Base-by-base conservation (phyloP, 2,888 invertebrate genomes). In the Cancer borealis region DNA sequence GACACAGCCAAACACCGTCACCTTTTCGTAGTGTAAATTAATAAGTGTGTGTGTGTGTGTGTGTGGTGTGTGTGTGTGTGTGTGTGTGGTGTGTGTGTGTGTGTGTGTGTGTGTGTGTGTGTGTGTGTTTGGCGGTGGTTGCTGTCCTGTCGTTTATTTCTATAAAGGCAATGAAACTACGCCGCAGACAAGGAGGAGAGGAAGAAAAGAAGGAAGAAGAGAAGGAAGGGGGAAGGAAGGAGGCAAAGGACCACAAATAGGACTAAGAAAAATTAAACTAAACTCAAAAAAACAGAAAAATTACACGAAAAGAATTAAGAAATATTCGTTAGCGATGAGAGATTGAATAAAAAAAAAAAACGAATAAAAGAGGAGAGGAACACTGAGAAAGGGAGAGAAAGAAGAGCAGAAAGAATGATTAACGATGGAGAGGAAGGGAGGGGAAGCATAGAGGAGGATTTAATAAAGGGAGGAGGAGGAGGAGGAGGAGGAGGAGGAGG, bases 51-150 rank as follows among this genome's bases (percentile, higher is more conserved):
- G 79, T 79, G 79, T 79, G 79, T 79, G 79, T 79, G 79, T 79
- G 79, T 79, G 79, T 79, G 79, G 79, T 79, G 79, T 79, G 79
- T 79, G 79, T 79, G 79, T 79, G 79, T 79, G 79, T 79, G 30
- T 66, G 66, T 66, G 66, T 66, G 66, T 66, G 66, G 66, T 66
- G 66, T 66, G 66, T 66, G 66, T 66, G 66, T 66, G 66, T 66
- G 66, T 66, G 66, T 66, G 66, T 66, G 66, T 66, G 66, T 66
- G 66, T 66, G 66, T 66, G n/a, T 66, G 66, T 66, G n/a, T 66
- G 66, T 66, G 66, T 66, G n/a, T 66, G 21, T 21, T 21, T 66
- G n/a, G 6, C 66, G n/a, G 54, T 1, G 39, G 39, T 39, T 39
- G 39, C 54, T 79, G 30, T 12, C 30, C 6, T 30, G 79, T 79